These are phyloP conservation scores for Pangasius krempfi DNA, from an alignment of 2,797 vertebrate species.

Conservation along the genomic window DNA sequence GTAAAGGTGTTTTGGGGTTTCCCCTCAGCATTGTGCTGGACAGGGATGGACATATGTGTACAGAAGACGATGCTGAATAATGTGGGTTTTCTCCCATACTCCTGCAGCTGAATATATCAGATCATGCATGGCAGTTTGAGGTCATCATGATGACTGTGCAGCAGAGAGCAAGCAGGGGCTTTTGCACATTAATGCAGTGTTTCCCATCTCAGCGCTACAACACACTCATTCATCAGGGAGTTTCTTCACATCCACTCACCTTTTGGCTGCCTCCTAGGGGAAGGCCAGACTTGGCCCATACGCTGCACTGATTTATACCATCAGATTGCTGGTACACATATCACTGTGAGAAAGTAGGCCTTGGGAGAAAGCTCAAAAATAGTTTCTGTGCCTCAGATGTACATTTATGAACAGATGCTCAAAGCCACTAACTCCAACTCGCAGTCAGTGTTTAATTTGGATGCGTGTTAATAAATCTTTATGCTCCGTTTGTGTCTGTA, in stretches of 20 bases:
- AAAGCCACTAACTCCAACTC: neutral
- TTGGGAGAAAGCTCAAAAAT: slow-evolving; percentile 19
- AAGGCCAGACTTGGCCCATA: slow-evolving; percentile 16
- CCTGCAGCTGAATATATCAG: slow-evolving; percentile 34
- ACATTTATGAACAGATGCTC: slow-evolving; percentile 2
- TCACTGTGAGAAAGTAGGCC: slow-evolving; percentile 29
- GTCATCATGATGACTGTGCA: slow-evolving; percentile 56
- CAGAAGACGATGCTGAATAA: slow-evolving; percentile 43
- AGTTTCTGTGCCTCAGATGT: slow-evolving; percentile 5
- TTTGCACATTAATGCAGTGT: slow-evolving; percentile 47
- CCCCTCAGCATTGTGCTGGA: slow-evolving; percentile 2
- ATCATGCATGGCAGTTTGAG: slow-evolving; percentile 52
- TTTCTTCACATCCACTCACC: slow-evolving; percentile 4
- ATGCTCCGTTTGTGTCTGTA: neutral
- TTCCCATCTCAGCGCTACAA: slow-evolving; percentile 45
- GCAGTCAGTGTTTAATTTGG: neutral
- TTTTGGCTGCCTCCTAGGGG: slow-evolving; percentile 33
- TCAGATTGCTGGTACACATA: neutral
- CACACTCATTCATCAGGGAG: slow-evolving; percentile 37
- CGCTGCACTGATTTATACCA: slow-evolving; percentile 31
- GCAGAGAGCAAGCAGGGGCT: slow-evolving; percentile 36
- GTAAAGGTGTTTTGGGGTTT: slow-evolving; percentile 24
- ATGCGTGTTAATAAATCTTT: slow-evolving; percentile 8
- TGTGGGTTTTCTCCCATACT: slow-evolving; percentile 13
- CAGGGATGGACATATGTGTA: slow-evolving; percentile 32